A percentile compares a stretch with the other conserved stretches of the same genome.
Conservation (phyloP, 2,113 vertebrate genomes). For the Macquaria ambigua region DNA sequence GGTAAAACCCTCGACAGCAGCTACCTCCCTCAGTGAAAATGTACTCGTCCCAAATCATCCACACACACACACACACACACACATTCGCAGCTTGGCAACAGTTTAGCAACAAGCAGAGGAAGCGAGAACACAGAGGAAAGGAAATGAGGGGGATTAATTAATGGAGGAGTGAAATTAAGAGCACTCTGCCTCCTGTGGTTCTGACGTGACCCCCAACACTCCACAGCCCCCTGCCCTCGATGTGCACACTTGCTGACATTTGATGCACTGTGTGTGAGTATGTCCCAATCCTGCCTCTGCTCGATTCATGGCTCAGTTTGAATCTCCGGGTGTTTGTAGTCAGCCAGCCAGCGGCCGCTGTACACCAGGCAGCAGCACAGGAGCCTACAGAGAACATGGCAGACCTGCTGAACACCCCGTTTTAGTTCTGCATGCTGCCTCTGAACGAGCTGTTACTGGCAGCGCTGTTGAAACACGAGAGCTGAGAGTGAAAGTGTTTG, state of each 20-base stretch:
- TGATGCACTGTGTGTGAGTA: neutral
- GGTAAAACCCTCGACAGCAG: constrained; percentile 62
- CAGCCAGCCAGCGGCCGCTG: constrained; percentile 22
- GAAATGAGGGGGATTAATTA: constrained; percentile 74
- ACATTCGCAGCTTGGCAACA: constrained; percentile 66
- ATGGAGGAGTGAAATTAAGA: constrained; percentile 67
- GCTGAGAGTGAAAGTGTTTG: neutral
- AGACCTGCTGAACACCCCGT: constrained; percentile 15
- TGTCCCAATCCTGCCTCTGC: constrained; percentile 12
- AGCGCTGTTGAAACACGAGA: constrained; percentile 14
- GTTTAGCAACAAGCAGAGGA: constrained; percentile 67
- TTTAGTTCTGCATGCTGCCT: constrained; percentile 18
- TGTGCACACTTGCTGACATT: constrained; percentile 37
- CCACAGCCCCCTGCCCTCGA: constrained; percentile 21
- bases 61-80: constrained; percentile 33
- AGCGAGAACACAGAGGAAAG: constrained; percentile 60
- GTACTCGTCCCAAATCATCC: constrained; percentile 45
- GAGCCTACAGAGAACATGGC: constrained; percentile 33
- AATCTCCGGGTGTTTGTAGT: constrained; percentile 3
- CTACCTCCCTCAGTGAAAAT: constrained; percentile 62
- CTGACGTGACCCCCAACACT: constrained; percentile 38
- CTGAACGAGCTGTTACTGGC: constrained; percentile 15
- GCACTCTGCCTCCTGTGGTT: constrained; percentile 61
- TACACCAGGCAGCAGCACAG: neutral
- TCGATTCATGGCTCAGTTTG: constrained; percentile 1